These are phyloP conservation scores for Aulostomus chinensis DNA, from an alignment of 2,797 vertebrate species.

Conservation along the genomic window DNA sequence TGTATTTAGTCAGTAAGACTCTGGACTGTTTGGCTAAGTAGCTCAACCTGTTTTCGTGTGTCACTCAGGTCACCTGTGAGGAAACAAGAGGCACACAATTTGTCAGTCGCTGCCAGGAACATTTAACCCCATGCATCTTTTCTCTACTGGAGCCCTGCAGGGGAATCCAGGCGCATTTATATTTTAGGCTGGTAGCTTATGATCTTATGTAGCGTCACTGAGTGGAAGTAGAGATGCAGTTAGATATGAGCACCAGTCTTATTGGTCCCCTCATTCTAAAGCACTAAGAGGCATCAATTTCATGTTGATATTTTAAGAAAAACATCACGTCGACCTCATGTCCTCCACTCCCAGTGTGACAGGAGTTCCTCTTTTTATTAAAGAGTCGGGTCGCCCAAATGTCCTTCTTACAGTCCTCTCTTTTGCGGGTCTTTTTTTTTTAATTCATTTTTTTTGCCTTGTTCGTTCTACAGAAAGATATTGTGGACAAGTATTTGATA, in stretches of 20 bases:
- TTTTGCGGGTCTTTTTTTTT: too few species aligned
- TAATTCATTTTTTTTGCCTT: too few species aligned
- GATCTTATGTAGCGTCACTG: conserved; percentile 11
- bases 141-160: neutral
- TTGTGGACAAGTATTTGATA: too few species aligned
- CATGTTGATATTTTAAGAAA: neutral
- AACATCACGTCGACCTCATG: neutral
- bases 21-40: conserved; percentile 26
- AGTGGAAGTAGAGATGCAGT: neutral
- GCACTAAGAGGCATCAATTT: neutral
- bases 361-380: neutral
- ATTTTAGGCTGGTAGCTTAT: conserved; percentile 16
- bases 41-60: conserved; percentile 45
- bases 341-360: neutral
- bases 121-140: conserved; percentile 1
- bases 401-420: too few species aligned
- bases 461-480: too few species aligned
- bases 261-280: neutral
- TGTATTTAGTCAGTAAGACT: conserved; percentile 13
- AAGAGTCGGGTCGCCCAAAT: neutral
- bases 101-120: conserved; percentile 4
- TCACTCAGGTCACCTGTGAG: conserved; percentile 30
- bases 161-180: conserved; percentile 23
- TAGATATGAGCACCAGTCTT: neutral
- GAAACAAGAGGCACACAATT: conserved; percentile 5